These are phyloP conservation scores for Metallyticus violacea DNA, from an alignment of 2,888 invertebrate genomes.

Conservation along the genomic window DNA sequence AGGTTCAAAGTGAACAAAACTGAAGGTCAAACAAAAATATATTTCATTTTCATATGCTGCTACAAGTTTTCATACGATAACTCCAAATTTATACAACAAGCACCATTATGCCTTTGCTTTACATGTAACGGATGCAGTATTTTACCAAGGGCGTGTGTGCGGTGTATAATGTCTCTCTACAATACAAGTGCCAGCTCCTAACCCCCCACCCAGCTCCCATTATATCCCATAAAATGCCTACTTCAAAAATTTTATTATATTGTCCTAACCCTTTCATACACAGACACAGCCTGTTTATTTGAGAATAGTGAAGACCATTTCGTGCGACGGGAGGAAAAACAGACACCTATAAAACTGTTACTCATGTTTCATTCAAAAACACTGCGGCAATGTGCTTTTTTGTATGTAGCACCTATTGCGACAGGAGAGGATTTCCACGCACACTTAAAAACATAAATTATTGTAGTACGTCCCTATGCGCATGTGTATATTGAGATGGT, in stretches of 20 bases:
- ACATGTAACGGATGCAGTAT: neutral
- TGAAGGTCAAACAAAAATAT: neutral
- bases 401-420: neutral
- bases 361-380: conserved; percentile 17
- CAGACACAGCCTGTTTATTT: neutral
- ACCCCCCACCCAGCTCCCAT: neutral
- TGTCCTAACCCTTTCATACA: neutral
- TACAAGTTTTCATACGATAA: neutral
- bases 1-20: too few relatives aligned
- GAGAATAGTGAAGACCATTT: neutral
- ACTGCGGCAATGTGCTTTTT: neutral
- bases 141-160: neutral
- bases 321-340: neutral
- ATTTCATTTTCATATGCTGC: neutral
- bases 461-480: neutral
- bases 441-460: conserved; percentile 21
- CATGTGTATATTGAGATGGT: neutral
- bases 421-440: neutral
- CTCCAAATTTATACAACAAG: neutral
- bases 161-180: neutral
- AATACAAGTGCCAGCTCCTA: neutral
- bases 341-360: neutral
- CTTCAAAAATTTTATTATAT: conserved; percentile 1
- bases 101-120: neutral
- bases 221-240: neutral